Evolutionary conservation across 2,888 invertebrate species (phyloP).

Genomic region (Gymnoscelis rufifasciata): DNA sequence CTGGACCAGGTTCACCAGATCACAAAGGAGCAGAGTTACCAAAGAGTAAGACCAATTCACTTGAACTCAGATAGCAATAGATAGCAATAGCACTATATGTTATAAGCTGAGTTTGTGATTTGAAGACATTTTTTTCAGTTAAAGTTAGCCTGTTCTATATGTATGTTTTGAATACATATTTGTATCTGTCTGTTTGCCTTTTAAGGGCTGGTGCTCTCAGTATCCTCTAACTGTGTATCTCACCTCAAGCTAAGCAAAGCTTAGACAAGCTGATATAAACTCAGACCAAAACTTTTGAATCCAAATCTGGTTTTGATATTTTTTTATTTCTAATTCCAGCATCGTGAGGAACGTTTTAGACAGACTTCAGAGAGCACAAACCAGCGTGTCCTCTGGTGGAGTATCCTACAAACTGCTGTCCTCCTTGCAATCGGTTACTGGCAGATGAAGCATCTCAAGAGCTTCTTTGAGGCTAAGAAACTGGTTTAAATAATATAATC

Average conservation of each 20-base stretch:
- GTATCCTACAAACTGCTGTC: slow-evolving; percentile 93
- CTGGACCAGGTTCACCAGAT: slow-evolving; percentile 99
- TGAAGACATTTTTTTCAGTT: too few relatives aligned
- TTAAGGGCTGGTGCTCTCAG: too few relatives aligned
- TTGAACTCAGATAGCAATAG: not conserved
- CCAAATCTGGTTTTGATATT: too few relatives aligned
- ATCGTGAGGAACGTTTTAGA: slow-evolving; percentile 97
- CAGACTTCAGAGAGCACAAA: slow-evolving; percentile 99
- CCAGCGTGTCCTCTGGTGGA: slow-evolving; percentile 97
- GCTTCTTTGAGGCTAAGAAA: slow-evolving; percentile 99
- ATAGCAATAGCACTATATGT: not conserved
- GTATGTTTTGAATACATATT: too few relatives aligned
- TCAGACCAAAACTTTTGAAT: too few relatives aligned
- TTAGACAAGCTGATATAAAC: too few relatives aligned
- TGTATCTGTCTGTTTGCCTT: too few relatives aligned
- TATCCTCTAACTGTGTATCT: too few relatives aligned
- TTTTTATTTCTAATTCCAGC: slow-evolving; percentile 79
- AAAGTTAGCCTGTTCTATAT: too few relatives aligned
- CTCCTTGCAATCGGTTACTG: slow-evolving; percentile 96
- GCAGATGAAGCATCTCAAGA: slow-evolving; percentile 99
- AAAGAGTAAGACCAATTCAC: slow-evolving; percentile 86
- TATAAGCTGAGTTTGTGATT: not conserved
- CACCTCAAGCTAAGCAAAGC: too few relatives aligned
- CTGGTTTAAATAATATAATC: slow-evolving; percentile 82
- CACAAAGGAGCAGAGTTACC: slow-evolving; percentile 99